These are phyloP conservation scores for Atherix ibis DNA, from an alignment of 2,888 invertebrate species.

Conservation along the genomic window DNA sequence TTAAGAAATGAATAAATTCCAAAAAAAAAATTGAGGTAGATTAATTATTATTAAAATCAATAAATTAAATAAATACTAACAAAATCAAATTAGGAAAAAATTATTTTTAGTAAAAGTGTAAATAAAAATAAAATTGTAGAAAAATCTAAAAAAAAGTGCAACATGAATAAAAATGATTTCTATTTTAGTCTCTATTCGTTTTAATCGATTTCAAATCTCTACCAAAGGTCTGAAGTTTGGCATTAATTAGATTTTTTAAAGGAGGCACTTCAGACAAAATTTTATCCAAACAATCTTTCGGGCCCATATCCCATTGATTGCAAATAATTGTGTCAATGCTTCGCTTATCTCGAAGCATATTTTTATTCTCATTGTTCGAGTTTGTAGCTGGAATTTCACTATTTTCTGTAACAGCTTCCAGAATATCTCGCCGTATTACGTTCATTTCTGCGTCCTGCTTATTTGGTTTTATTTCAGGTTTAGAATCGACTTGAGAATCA, in stretches of 20 bases:
- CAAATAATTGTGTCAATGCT: slow-evolving; percentile 9
- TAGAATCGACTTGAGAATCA: not conserved
- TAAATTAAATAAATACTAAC: no score
- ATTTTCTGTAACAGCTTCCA: slow-evolving; percentile 20
- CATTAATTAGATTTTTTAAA: no score
- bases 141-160: not conserved
- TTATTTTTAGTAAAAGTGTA: not conserved
- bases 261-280: no score
- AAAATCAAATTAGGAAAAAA: not conserved
- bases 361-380: no score
- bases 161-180: not conserved
- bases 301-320: slow-evolving; percentile 7
- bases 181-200: slow-evolving; percentile 11
- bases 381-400: no score
- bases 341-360: slow-evolving; percentile 11
- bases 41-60: no score
- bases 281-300: slow-evolving; percentile 17
- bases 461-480: slow-evolving; percentile 2
- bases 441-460: slow-evolving; percentile 19
- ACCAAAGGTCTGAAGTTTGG: slow-evolving; percentile 21
- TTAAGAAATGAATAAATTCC: no score
- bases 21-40: no score
- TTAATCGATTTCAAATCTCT: slow-evolving; percentile 26
- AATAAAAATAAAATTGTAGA: not conserved
- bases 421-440: slow-evolving; percentile 23